phyloP scores from a whole-genome alignment of 2,113 vertebrate species.

The Fregata magnificens region DNA sequence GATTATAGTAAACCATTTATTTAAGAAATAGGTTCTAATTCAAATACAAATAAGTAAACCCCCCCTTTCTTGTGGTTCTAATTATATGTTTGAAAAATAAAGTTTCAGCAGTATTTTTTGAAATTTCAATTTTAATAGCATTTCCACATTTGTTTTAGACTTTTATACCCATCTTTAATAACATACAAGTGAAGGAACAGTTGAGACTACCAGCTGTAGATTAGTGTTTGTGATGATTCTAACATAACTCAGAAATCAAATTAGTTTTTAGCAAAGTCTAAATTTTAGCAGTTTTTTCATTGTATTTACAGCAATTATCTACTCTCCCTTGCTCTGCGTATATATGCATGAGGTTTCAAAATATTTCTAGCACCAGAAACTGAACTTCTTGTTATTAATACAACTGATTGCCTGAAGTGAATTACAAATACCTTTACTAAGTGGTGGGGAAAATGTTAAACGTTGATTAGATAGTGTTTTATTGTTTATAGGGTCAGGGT shows the following conservation, averaged over 20 bases:
- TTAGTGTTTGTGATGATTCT: conserved; percentile 35
- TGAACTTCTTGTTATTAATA: neutral
- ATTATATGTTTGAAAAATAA: neutral
- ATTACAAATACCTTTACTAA: neutral
- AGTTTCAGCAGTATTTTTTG: neutral
- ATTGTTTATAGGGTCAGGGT: neutral
- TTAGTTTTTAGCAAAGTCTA: conserved; percentile 12
- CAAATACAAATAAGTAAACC: neutral
- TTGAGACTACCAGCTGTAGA: conserved; percentile 25
- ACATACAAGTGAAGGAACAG: neutral
- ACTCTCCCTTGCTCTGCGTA: neutral
- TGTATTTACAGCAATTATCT: conserved; percentile 26
- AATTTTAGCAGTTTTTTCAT: conserved; percentile 26
- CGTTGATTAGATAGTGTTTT: neutral
- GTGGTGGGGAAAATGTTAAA: neutral
- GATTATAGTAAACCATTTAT: neutral
- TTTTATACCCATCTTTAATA: neutral
- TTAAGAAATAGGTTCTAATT: neutral
- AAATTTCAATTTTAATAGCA: neutral
- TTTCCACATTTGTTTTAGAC: neutral
- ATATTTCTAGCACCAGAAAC: neutral
- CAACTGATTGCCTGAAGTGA: neutral
- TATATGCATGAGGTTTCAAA: neutral
- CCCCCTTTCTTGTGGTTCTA: neutral
- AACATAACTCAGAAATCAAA: conserved; percentile 42